These are phyloP conservation scores for Temnothorax unifasciatus DNA, from an alignment of 2,888 invertebrate genomes.

Conservation along the genomic window DNA sequence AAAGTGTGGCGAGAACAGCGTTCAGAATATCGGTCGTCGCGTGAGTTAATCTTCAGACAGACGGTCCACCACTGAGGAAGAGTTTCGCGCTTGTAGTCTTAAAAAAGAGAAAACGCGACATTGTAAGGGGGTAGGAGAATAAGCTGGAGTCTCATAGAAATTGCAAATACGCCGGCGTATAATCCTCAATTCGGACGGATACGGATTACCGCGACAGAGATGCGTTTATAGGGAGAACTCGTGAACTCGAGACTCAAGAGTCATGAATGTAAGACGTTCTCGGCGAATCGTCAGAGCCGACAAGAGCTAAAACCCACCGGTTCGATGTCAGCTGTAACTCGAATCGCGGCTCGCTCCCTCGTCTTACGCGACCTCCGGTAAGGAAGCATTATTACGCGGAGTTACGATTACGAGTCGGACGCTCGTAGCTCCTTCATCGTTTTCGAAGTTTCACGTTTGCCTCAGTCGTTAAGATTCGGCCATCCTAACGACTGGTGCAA, in stretches of 20 bases:
- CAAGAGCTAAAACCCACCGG: constrained; percentile 55
- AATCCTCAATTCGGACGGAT: constrained; percentile 22
- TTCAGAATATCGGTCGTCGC: background rate
- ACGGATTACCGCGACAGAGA: constrained; percentile 57
- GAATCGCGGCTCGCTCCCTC: constrained; percentile 48
- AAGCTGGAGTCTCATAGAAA: constrained; percentile 32
- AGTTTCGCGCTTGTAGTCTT: background rate
- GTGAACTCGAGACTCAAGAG: constrained; percentile 55
- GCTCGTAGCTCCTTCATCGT: constrained; percentile 66
- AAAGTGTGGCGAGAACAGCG: background rate
- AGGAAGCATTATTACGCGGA: constrained; percentile 66
- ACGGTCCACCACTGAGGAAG: background rate
- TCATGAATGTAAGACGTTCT: constrained; percentile 61
- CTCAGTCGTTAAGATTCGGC: constrained; percentile 31
- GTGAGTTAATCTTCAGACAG: constrained; percentile 18
- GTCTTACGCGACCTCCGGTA: constrained; percentile 52
- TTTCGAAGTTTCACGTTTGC: constrained; percentile 59
- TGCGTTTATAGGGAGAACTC: constrained; percentile 51
- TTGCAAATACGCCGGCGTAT: constrained; percentile 32
- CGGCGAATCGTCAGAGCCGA: constrained; percentile 55
- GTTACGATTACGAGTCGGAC: constrained; percentile 73
- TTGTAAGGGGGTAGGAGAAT: background rate
- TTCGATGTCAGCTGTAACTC: constrained; percentile 62
- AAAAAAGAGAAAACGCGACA: background rate
- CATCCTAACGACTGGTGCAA: constrained; percentile 7